Conservation (phyloP, 2,888 invertebrate species). For the Drosophila ustulata region DNA sequence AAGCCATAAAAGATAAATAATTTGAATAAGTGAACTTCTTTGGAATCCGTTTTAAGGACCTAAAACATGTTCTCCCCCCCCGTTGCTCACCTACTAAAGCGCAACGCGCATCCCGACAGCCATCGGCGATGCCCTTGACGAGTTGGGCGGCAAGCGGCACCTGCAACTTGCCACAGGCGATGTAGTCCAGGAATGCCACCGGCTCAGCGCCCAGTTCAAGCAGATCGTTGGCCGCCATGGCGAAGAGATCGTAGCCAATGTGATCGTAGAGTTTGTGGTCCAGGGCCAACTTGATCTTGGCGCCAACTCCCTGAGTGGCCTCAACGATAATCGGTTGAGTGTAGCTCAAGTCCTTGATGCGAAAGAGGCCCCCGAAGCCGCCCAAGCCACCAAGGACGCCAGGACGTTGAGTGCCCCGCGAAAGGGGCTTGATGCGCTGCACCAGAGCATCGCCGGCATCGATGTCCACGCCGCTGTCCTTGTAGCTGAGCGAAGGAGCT, state of each 20-base stretch:
- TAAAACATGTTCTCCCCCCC: no score
- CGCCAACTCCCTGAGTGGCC: conserved; percentile 98
- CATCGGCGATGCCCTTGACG: conserved; percentile 94
- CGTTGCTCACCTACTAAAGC: conserved; percentile 91
- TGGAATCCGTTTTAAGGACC: background rate
- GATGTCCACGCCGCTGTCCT: conserved; percentile 96
- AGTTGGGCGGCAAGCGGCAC: conserved; percentile 91
- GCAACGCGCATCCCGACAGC: conserved; percentile 94
- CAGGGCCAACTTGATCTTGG: conserved; percentile 97
- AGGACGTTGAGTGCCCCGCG: conserved; percentile 90
- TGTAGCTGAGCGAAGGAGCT: conserved; percentile 89
- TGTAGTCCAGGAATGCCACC: conserved; percentile 98
- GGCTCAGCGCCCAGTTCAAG: conserved; percentile 98
- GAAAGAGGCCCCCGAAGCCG: conserved; percentile 97
- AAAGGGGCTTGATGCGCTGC: conserved; percentile 92
- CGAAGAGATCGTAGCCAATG: conserved; percentile 97
- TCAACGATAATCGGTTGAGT: conserved; percentile 95
- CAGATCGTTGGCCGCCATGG: conserved; percentile 99
- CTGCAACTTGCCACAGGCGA: conserved; percentile 95
- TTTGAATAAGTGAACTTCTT: no score
- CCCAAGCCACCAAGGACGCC: conserved; percentile 95
- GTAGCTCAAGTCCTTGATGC: conserved; percentile 89
- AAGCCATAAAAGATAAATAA: no score
- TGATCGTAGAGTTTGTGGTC: conserved; percentile 91
- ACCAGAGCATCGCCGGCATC: conserved; percentile 95